phyloP scores from a whole-genome alignment of 2,888 invertebrate species.

The Balanococcus diminutus region DNA sequence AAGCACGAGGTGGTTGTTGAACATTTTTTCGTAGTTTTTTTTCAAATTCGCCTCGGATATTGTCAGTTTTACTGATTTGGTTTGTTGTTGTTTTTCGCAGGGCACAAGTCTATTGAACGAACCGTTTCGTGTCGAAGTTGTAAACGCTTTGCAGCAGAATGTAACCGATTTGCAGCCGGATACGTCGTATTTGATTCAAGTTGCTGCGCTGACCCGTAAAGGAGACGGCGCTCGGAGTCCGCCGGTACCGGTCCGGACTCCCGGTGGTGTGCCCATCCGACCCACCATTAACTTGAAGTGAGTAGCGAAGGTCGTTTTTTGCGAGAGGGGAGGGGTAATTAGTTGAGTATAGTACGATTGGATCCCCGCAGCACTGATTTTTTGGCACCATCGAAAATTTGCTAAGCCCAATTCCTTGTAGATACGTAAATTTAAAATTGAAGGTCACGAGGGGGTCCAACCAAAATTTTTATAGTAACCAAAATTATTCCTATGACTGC shows the following conservation, averaged over 20 bases:
- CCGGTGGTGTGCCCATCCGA: slow-evolving; percentile 88
- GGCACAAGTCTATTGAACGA: slow-evolving; percentile 75
- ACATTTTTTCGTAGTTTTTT: too few species aligned
- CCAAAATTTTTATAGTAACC: too few species aligned
- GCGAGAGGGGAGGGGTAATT: too few species aligned
- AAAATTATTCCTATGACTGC: too few species aligned
- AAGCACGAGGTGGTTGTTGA: slow-evolving; percentile 62
- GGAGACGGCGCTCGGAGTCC: slow-evolving; percentile 94
- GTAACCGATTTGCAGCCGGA: slow-evolving; percentile 92
- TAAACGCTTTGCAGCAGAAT: slow-evolving; percentile 79
- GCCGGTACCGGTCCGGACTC: slow-evolving; percentile 85
- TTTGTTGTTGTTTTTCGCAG: too few species aligned
- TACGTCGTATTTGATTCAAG: slow-evolving; percentile 90
- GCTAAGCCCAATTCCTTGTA: too few species aligned
- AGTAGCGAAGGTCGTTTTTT: too few species aligned
- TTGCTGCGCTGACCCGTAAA: slow-evolving; percentile 93
- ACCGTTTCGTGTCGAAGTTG: slow-evolving; percentile 84
- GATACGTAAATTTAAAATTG: too few species aligned
- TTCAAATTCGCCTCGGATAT: background rate
- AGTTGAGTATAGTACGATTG: too few species aligned
- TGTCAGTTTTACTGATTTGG: background rate
- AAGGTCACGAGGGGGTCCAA: too few species aligned
- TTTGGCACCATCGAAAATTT: too few species aligned
- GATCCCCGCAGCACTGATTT: too few species aligned
- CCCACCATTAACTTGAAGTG: slow-evolving; percentile 82